Base-by-base conservation (phyloP, 2,113 vertebrate genomes). In the Atlantisia rogersi region DNA sequence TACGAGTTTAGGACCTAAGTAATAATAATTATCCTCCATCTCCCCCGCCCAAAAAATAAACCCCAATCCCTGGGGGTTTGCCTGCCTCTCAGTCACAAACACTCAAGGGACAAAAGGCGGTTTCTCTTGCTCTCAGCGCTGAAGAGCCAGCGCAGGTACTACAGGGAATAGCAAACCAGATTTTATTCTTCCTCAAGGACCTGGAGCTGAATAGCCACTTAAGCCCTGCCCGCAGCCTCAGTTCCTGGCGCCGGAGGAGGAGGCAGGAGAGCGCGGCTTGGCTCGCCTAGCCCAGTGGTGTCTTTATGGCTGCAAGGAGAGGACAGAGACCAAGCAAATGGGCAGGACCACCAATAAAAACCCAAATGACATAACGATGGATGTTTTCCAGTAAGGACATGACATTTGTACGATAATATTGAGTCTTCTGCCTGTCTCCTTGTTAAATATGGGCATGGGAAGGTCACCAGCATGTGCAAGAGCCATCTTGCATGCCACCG, bases 131-230 rank as follows among this genome's bases (percentile, higher is more conserved):
- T 97, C 80, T 91, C 81, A 84, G 86, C 13, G 0, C 80, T 85
- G 70, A 95, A 91, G 86, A 96, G 88, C 88, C 76, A 6, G 80
- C 2, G 4, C 82, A 86, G 92, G 91, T 93, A 87, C 81, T 28
- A 69, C 81, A 85, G 88, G 86, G 92, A 97, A 94, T 20, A 96
- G 88, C 50, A 91, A 92, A 93, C 79, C 74, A 85, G 95, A 84
- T 93, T 88, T 92, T 56, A 91, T 94, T 92, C 95, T 94, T 89
- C 92, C 92, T 94, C 70, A 62, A 94, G 95, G 92, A 94, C 81
- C 80, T 37, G 59, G 40, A 84, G 86, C 77, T 95, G 60, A 94
- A 96, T 12, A 90, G 73, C 58, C 95, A 86, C 95, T 94, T 93
- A 59, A 95, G 86, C 73, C 70, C 77, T 90, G 86, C 79, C 82